Percentiles rank a stretch among this genome's conserved stretches.
phyloP scores from a whole-genome alignment of 2,888 invertebrate species.

The Mycogona germanica region DNA sequence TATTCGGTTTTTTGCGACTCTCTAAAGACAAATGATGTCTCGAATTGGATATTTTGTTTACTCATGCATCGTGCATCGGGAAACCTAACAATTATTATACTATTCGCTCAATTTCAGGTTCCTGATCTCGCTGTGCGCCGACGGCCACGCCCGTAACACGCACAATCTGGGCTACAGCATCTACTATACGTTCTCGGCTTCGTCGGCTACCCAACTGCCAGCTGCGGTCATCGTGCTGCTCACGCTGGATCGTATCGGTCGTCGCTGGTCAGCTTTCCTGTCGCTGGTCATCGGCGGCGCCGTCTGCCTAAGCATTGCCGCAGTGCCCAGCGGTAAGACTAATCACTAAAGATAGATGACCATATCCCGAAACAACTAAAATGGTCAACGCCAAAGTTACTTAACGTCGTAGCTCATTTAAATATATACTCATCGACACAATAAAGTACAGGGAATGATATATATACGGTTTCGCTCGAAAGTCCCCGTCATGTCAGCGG shows the following conservation, averaged over 20 bases:
- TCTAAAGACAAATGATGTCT: too few species aligned
- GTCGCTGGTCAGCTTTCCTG: constrained; percentile 47
- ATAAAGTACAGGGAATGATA: too few species aligned
- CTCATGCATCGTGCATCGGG: too few species aligned
- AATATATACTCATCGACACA: too few species aligned
- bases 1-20: too few species aligned
- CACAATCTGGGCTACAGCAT: constrained; percentile 67
- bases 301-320: constrained; percentile 30
- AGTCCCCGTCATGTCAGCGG: too few species aligned
- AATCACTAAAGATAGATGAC: not conserved
- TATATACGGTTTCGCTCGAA: too few species aligned
- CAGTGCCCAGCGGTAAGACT: constrained; percentile 53
- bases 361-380: too few species aligned
- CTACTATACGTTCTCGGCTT: constrained; percentile 58
- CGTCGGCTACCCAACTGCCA: constrained; percentile 44
- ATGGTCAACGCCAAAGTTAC: too few species aligned
- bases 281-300: constrained; percentile 16
- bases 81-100: not conserved
- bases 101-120: constrained; percentile 13
- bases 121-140: constrained; percentile 18
- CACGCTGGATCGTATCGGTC: constrained; percentile 65
- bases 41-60: too few species aligned
- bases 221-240: constrained; percentile 68
- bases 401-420: too few species aligned
- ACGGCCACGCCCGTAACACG: constrained; percentile 64